Evolutionary conservation across 2,888 invertebrate genomes (phyloP), one percentile per base, ranked within the genome.

Genomic region (Aleiodes leptofemur): DNA sequence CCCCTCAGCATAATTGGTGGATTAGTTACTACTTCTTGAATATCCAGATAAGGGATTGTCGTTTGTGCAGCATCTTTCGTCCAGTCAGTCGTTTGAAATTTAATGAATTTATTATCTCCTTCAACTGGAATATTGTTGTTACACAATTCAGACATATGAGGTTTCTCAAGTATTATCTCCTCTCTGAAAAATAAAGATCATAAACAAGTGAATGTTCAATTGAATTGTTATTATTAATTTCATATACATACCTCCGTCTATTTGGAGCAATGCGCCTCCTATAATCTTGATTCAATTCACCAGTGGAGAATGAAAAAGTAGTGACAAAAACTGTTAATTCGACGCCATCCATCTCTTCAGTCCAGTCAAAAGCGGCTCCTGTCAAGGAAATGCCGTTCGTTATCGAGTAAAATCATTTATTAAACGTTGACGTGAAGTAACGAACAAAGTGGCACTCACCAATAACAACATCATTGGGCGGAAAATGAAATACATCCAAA

Each of bases 21-120:
- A 59, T 34, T n/a, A 34, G 59, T 59, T 2, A 34, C 34, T 4
- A 59, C 59, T 59, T 59, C 59, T 59, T 59, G 59, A n/a, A 59
- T 59, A 31, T 59, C 59, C 13, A 59, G 7, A 14, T 34, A 59
- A 34, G 59, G 59, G 1, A 59, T n/a, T 8, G 59, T 59, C 13
- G 59, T 59, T 34, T 59, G 59, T 14, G 59, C 59, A 34, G 34
- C 59, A 59, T 59, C 59, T 8, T 59, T 34, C 34, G 34, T 4
- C 59, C 59, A 59, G 23, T 31, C 59, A n/a, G 59, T 34, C 3
- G 59, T n/a, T 59, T 11, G 59, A 11, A 59, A 59, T 34, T 34
- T 59, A 5, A 59, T 34, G 11, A 59, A 11, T n/a, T 9, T 13
- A 34, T 59, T 13, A 14, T 59, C 59, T 31, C 34, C 59, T 3